Conservation (phyloP, 2,797 vertebrate species). For the Xerus rutilus region DNA sequence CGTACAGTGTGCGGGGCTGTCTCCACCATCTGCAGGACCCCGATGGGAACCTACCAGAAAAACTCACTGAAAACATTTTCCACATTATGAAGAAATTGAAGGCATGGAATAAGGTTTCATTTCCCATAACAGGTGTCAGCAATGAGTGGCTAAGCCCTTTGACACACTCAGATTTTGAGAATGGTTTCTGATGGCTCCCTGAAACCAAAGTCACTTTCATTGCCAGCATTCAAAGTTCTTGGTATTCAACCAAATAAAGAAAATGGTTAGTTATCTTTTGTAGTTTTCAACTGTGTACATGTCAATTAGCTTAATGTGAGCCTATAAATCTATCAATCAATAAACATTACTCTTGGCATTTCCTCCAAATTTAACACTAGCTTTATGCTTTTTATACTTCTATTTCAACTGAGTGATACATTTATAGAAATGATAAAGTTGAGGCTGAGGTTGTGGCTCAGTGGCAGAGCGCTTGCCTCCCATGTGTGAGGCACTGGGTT, state of each 20-base stretch:
- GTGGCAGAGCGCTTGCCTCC: too few species aligned
- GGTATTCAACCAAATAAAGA: background rate
- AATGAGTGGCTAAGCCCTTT: rapidly evolving
- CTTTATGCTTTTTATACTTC: background rate
- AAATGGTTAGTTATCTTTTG: background rate
- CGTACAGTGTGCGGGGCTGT: background rate
- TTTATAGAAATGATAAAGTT: background rate
- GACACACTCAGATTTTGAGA: background rate
- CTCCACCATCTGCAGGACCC: background rate
- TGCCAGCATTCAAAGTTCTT: background rate
- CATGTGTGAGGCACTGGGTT: too few species aligned
- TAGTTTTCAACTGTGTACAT: too few species aligned
- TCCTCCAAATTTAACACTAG: background rate
- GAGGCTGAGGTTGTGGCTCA: too few species aligned
- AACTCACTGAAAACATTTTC: background rate
- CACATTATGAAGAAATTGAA: background rate
- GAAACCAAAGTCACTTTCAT: background rate
- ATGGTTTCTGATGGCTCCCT: background rate
- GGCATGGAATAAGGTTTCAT: background rate
- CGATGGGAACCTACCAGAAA: background rate
- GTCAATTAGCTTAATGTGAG: background rate
- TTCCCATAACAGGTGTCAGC: background rate
- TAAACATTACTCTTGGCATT: background rate
- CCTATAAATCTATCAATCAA: background rate
- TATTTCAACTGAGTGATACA: background rate